These are phyloP conservation scores for Onychorhynchus coronatus DNA, from an alignment of 2,113 vertebrate genomes.

Conservation along the genomic window DNA sequence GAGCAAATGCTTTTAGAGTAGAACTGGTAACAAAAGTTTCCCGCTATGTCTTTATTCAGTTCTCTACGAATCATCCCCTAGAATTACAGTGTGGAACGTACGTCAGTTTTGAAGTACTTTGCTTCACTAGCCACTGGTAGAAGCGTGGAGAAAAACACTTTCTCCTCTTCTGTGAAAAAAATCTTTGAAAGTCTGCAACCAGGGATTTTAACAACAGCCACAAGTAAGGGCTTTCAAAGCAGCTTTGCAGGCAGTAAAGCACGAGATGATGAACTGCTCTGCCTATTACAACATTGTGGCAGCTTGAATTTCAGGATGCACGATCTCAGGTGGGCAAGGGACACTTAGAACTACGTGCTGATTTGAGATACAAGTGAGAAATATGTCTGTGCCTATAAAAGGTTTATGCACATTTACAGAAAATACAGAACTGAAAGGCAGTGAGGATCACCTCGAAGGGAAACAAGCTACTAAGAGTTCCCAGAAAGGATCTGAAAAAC, in stretches of 20 bases:
- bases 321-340: neutral
- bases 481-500: neutral
- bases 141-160: neutral
- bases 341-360: neutral
- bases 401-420: neutral
- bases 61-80: neutral
- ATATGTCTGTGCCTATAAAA: neutral
- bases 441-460: neutral
- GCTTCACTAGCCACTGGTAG: neutral
- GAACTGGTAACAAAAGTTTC: neutral
- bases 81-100: neutral
- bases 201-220: neutral
- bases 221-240: neutral
- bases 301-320: neutral
- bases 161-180: neutral
- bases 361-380: neutral
- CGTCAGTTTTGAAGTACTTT: neutral
- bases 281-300: neutral
- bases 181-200: no score
- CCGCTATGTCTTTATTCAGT: neutral
- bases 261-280: neutral
- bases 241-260: neutral
- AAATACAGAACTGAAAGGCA: neutral
- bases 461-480: neutral
- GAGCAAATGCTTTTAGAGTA: neutral